These are phyloP conservation scores for Drosophila stalkeri DNA, from an alignment of 2,888 invertebrate genomes.

Conservation along the genomic window DNA sequence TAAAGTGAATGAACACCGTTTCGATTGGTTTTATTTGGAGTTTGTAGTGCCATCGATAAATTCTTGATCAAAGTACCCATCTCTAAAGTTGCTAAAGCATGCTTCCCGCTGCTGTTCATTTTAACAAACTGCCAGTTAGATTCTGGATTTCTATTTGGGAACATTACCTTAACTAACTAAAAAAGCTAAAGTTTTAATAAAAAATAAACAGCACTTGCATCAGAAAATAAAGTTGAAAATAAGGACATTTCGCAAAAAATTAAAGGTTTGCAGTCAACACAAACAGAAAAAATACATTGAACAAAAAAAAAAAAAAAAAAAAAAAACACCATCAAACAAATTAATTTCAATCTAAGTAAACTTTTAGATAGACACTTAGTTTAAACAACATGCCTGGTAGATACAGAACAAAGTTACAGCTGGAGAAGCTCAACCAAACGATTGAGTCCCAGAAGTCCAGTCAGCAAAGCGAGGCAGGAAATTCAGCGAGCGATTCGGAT, in stretches of 20 bases:
- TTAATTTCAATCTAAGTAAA: not conserved
- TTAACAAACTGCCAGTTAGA: constrained; percentile 16
- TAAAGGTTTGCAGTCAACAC: constrained; percentile 6
- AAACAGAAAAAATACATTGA: constrained; percentile 2
- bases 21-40: not conserved
- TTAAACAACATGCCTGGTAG: constrained; percentile 17
- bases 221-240: not conserved
- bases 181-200: not conserved
- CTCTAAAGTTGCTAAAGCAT: constrained; percentile 15
- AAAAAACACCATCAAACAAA: constrained; percentile 9
- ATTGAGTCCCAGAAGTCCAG: constrained; percentile 4
- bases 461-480: not conserved
- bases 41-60: not conserved
- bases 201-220: not conserved
- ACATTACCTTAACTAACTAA: not conserved
- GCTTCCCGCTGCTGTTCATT: constrained; percentile 10
- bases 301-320: constrained; percentile 10
- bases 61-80: constrained; percentile 11
- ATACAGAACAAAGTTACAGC: constrained; percentile 5
- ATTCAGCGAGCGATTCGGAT: not conserved
- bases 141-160: constrained; percentile 2
- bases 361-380: not conserved
- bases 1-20: not conserved
- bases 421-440: constrained; percentile 12
- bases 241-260: not conserved